Evolutionary conservation across 2,113 vertebrate species (phyloP), one percentile per base, ranked within the genome.

Genomic region (Sardina pilchardus): DNA sequence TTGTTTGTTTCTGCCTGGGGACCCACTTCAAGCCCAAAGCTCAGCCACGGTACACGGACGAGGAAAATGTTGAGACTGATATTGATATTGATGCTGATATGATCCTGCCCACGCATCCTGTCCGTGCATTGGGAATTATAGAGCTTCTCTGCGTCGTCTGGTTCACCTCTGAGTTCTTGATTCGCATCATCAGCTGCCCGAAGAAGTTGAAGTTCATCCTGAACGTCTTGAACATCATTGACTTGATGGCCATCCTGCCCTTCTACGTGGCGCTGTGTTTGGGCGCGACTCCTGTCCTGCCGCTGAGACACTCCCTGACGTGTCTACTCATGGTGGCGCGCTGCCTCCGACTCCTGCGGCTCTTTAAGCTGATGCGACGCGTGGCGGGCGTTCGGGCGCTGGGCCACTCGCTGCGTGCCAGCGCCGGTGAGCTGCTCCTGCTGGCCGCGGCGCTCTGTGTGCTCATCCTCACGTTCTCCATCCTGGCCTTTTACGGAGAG

Each of bases 161-260:
- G 53, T 59, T 59, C 53, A 59, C 53, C 19, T 3, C 7, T 59
- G 53, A 59, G 53, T 59, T 59, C 21, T 59, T 59, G 21, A 24
- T 59, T 24, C 19, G 53, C 53, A 59, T 59, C 21, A 59, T 24
- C 19, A 24, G 19, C 21, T 59, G 53, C 53, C 53, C 53, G 3
- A 24, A 24, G 21, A 59, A n/a, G 53, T 1, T 0, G 3, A 59
- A 59, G 53, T 59, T 59, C 5, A 5, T 59, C 53, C 4, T 59
- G 53, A 59, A 59, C 6, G 19, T 59, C 53, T 94, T 99, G 0
- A 99, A 99, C 92, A 97, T 99, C 94, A 99, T 99, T 47, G 98
- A 99, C 90, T 98, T 98, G 71, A 96, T 99, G 88, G 97, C 97
- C 92, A 99, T 99, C 9, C 78, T 99, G 86, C 98, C 98, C 30